Evolutionary conservation across 2,888 invertebrate genomes (phyloP).

Genomic region (Acleris laterana): DNA sequence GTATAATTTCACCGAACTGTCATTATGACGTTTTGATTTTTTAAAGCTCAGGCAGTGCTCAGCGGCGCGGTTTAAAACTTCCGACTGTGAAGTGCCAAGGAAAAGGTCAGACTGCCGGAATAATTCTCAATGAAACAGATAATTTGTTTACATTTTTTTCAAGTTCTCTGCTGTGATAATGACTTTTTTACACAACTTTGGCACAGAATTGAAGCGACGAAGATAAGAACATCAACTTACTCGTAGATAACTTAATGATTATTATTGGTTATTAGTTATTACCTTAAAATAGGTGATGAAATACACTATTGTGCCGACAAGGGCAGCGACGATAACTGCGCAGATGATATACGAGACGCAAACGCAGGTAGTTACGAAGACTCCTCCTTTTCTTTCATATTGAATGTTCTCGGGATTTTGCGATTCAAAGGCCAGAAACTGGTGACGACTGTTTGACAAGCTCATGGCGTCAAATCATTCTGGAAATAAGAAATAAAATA

Average conservation of each 20-base stretch:
- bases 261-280: slow-evolving; percentile 19
- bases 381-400: slow-evolving; percentile 85
- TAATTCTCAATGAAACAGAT: slow-evolving; percentile 26
- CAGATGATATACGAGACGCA: slow-evolving; percentile 71
- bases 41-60: slow-evolving; percentile 17
- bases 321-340: slow-evolving; percentile 62
- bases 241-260: slow-evolving; percentile 7
- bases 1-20: slow-evolving; percentile 29
- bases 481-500: slow-evolving; percentile 47
- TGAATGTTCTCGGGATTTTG: slow-evolving; percentile 81
- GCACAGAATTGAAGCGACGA: slow-evolving; percentile 11
- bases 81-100: slow-evolving; percentile 23
- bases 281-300: slow-evolving; percentile 76
- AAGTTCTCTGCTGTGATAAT: slow-evolving; percentile 24
- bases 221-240: slow-evolving; percentile 14
- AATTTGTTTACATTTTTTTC: slow-evolving; percentile 31
- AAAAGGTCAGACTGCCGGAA: slow-evolving; percentile 29
- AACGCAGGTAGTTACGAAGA: slow-evolving; percentile 86
- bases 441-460: slow-evolving; percentile 82
- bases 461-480: slow-evolving; percentile 69
- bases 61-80: slow-evolving; percentile 33
- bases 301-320: slow-evolving; percentile 75
- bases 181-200: slow-evolving; percentile 9
- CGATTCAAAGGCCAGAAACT: slow-evolving; percentile 85
- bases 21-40: slow-evolving; percentile 42